phyloP scores from a whole-genome alignment of 2,113 vertebrate species.

The Antechinus stuartii region DNA sequence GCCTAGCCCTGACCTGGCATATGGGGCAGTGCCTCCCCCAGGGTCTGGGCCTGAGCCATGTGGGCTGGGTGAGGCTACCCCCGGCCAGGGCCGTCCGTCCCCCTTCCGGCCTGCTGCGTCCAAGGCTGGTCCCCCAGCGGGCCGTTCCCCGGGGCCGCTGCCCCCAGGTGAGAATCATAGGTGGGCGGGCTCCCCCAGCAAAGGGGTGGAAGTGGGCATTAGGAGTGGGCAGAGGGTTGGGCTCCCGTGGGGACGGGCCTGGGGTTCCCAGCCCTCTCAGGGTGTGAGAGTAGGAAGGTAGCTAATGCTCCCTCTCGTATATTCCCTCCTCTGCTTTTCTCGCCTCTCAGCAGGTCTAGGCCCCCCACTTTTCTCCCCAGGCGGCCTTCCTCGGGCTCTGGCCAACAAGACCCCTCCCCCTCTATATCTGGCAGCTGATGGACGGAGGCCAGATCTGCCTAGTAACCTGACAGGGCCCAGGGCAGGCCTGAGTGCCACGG shows the following conservation, averaged over 20 bases:
- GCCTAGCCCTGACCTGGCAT: constrained; percentile 71
- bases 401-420: constrained; percentile 89
- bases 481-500: constrained; percentile 79
- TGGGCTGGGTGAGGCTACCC: constrained; percentile 72
- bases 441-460: constrained; percentile 82
- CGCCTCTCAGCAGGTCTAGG: constrained; percentile 84
- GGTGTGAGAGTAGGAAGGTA: neutral
- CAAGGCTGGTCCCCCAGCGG: constrained; percentile 79
- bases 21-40: constrained; percentile 48
- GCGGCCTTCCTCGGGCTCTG: constrained; percentile 86
- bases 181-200: accelerated
- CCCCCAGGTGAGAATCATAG: constrained; percentile 67
- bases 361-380: constrained; percentile 89
- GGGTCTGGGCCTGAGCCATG: constrained; percentile 42
- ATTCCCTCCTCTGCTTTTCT: neutral
- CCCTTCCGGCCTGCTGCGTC: constrained; percentile 84
- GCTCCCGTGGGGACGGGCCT: neutral
- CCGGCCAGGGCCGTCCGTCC: constrained; percentile 78
- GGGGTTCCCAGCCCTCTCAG: neutral
- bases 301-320: neutral
- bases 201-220: too few relatives aligned
- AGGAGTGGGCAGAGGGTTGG: too few relatives aligned
- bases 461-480: constrained; percentile 76
- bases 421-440: constrained; percentile 86
- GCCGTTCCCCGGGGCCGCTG: constrained; percentile 68